These are phyloP conservation scores for Gymnocypris eckloni DNA, from an alignment of 2,797 vertebrate species.

Conservation along the genomic window DNA sequence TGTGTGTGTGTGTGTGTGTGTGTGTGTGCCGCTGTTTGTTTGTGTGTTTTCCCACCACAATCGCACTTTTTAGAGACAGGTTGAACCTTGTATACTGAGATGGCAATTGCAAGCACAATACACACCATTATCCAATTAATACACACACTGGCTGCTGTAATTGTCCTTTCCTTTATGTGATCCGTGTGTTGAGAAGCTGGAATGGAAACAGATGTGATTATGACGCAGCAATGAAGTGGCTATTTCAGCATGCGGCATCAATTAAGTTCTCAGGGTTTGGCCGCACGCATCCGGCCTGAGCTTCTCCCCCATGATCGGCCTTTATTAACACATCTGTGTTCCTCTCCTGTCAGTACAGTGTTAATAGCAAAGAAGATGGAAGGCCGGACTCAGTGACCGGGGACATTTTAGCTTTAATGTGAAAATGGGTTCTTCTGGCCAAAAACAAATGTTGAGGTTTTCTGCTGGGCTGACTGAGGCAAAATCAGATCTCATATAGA, in stretches of 20 bases:
- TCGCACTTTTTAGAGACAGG: constrained; percentile 59
- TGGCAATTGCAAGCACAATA: constrained; percentile 65
- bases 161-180: constrained; percentile 75
- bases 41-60: constrained; percentile 57
- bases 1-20: neutral
- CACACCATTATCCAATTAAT: constrained; percentile 72
- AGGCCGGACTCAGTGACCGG: constrained; percentile 38
- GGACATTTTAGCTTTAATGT: constrained; percentile 60
- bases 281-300: constrained; percentile 43
- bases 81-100: constrained; percentile 64
- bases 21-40: neutral
- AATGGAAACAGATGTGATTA: constrained; percentile 75
- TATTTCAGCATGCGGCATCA: constrained; percentile 63
- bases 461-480: neutral
- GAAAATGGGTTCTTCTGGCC: constrained; percentile 55
- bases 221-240: constrained; percentile 66
- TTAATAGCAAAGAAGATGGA: constrained; percentile 57
- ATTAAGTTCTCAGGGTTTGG: constrained; percentile 63
- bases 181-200: constrained; percentile 72
- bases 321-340: constrained; percentile 65
- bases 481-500: neutral
- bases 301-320: constrained; percentile 52
- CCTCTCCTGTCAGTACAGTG: constrained; percentile 51
- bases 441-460: constrained; percentile 42
- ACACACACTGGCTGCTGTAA: constrained; percentile 65